These are phyloP conservation scores for Alsophila aescularia DNA, from an alignment of 2,888 invertebrate species.

Conservation along the genomic window DNA sequence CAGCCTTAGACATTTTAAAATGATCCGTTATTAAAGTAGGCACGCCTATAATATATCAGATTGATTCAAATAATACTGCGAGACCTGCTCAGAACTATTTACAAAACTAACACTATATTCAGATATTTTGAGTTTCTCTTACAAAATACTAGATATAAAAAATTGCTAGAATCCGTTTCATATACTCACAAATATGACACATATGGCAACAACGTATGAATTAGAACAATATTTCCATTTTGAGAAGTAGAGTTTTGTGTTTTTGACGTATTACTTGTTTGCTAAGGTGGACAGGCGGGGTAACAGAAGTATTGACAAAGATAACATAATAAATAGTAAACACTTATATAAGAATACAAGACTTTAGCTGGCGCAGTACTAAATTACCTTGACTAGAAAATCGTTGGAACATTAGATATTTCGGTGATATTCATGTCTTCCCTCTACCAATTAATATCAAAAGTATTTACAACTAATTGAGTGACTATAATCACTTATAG, in stretches of 20 bases:
- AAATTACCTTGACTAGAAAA: conserved; percentile 67
- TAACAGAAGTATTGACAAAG: background rate
- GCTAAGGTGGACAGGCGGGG: too few relatives aligned
- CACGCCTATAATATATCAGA: conserved; percentile 7
- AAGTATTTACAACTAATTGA: conserved; percentile 19
- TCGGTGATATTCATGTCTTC: background rate
- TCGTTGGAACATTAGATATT: conserved; percentile 41
- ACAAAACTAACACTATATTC: conserved; percentile 16
- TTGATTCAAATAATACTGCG: conserved; percentile 21
- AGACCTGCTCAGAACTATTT: conserved; percentile 22
- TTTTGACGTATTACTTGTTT: too few relatives aligned
- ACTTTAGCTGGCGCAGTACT: conserved; percentile 41
- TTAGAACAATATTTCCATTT: too few relatives aligned
- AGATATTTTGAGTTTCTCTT: background rate
- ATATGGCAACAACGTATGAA: too few relatives aligned
- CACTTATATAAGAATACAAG: background rate
- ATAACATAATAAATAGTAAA: background rate
- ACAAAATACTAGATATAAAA: background rate
- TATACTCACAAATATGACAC: too few relatives aligned
- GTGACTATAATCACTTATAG: background rate
- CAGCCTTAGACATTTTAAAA: conserved; percentile 2
- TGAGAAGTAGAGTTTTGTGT: too few relatives aligned
- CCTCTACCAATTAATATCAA: background rate
- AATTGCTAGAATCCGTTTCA: too few relatives aligned
- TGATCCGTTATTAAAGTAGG: conserved; percentile 12